Base-by-base conservation (phyloP, 2,888 invertebrate genomes). In the Coleophora flavipennella region DNA sequence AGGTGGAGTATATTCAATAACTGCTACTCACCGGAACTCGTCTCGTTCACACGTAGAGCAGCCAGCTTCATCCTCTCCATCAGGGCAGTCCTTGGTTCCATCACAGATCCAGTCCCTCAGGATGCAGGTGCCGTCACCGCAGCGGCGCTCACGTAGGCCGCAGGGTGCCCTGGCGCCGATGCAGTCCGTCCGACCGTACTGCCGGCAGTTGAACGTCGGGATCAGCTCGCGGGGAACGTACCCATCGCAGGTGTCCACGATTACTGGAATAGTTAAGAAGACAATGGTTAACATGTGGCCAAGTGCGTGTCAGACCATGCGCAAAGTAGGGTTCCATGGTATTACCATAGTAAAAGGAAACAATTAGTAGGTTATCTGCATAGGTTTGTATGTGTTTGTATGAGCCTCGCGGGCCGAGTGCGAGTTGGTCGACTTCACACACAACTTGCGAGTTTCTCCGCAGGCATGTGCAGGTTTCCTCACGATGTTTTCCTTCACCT, bases 71-170 rank as follows among this genome's bases (percentile, higher is more conserved):
- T 91, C 91, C 25, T 90, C 89, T 1, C 87, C 89, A 44, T 80
- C 85, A 3, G 83, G 68, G 46, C 91, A 91, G 57, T 91, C 91
- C 1, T 67, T 67, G 10, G 85, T 85, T 2, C 87, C 86, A 49
- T 91, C 90, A 55, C 91, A 91, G 35, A 87, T 70, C 89, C 89
- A 90, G 44, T 88, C 87, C 8, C 80, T 59, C 0, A 89, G 88
- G 34, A 90, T 83, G 56, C 90, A 90, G 7, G 86, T 77, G 0
- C 86, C 86, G 50, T 90, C 90, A 0, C 64, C 58, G 47, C 90
- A 90, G 14, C 78, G 65, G 48, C 87, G 71, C 68, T 90, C 90
- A 32, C 85, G 83, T 1, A 62, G 57, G 40, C 74, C 73, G 56
- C 90, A 90, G 3, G 81, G 85, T 0, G 67, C 63, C 25, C 61